Evolutionary conservation across 2,113 vertebrate genomes (phyloP), one percentile per base, ranked within the genome.

Genomic region (Benitochromis conjunctus): DNA sequence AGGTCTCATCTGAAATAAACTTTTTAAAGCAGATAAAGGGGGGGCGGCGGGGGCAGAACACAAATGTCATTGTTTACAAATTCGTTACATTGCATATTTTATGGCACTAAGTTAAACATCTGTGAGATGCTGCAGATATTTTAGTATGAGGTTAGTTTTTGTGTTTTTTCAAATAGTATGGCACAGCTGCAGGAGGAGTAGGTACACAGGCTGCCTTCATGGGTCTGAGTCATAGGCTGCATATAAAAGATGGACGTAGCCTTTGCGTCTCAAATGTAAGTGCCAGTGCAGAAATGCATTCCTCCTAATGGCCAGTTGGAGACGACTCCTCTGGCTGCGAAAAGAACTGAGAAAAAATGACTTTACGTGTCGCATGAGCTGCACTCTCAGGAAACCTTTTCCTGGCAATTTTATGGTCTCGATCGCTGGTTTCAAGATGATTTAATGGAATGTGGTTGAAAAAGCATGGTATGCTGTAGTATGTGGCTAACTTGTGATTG

Each of bases 31-130:
- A 89, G 54, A 79, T 55, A n/a, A 81, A 53, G 26, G 18, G 13
- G n/a, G 18, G 6, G 10, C 34, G 58, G 0, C 6, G 5, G 56
- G 10, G 5, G 54, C 21, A 14, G 12, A 74, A 79, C 38, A 51
- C 55, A 48, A 58, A 24, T 64, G 29, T 13, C 26, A 64, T 87
- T 86, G 81, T 91, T 79, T 85, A 83, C 62, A 31, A 26, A 1
- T 71, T 90, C 24, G 41, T 76, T 74, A 55, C 80, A 90, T 94
- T 95, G 94, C 94, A 94, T 95, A 94, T 94, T 92, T 93, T 38
- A 84, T 89, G 93, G 92, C 94, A 90, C 92, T 92, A 83, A 84
- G 93, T 78, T 79, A 92, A 88, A 94, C 83, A 88, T 83, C 51
- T 7, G 43, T 16, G 79, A 83, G 85, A 85, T 36, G 84, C n/a